Evolutionary conservation across 2,888 invertebrate species (phyloP), one percentile per base, ranked within the genome.

Genomic region (Cosmorhoe ocellata): DNA sequence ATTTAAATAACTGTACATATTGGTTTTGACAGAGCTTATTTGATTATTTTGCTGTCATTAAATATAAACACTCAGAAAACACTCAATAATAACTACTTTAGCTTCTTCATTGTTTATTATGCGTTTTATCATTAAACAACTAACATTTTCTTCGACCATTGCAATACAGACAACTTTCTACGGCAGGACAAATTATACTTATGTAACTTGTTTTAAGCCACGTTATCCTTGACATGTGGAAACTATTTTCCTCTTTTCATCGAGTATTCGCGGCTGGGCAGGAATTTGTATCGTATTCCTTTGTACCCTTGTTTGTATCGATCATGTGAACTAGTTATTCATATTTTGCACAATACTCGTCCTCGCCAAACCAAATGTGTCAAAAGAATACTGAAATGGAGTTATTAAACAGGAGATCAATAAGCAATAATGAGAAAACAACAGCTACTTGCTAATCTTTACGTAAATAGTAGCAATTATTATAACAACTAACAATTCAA

Each of bases 201-300:
- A 57, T 55, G 55, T 57, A 59, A 59, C 54, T 40, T 52, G 43
- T 48, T 57, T 47, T 45, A 58, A 49, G 51, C 42, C 31, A 14
- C 45, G 26, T 51, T 44, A 46, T 48, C 53, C 52, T 58, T 43
- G 45, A 48, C 52, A 57, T 55, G 50, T 51, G 57, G 46, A 53
- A 59, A 50, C 46, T 51, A 51, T 58, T 57, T 57, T 53, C 51
- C 46, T 47, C 40, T 49, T 54, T 47, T 52, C 49, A 36, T 57
- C 27, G 52, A 33, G 38, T 41, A 44, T 53, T 48, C 24, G 36
- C 39, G 44, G 44, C 44, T 44, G 14, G 31, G 5, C 18, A 26
- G 47, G 26, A 43, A 41, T 48, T 27, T 3, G 13, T 41, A 48
- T 43, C 39, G 27, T 39, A 52, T 48, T 44, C 36, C 32, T 47